Base-by-base conservation (phyloP, 2,797 vertebrate species). In the Xenentodon cancila region DNA sequence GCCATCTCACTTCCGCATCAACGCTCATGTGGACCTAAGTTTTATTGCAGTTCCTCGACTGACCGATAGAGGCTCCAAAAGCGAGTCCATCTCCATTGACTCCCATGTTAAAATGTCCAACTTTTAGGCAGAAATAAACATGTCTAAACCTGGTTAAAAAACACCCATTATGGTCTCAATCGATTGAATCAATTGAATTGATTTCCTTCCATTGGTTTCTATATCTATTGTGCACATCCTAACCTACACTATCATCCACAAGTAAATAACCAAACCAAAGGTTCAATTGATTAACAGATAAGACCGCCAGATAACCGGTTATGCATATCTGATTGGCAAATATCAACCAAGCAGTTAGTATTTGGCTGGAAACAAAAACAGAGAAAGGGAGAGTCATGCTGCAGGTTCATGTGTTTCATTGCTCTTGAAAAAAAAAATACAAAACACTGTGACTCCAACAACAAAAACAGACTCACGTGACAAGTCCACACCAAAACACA, bases 281-380 rank as follows among this genome's bases (percentile, higher is more conserved):
- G 59, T 80, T 74, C 64, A 77, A 76, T 79, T 27, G 40, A 52
- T 70, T 74, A 30, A 30, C 7, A 30, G 30, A 30, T 30, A 30
- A 30, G 30, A 30, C 30, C 30, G 64, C 74, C 68, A 65, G 75
- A 85, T 63, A 64, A 86, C 79, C 73, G 72, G 84, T 84, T 79
- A 68, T 84, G 71, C 71, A 76, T 83, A 87, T 89, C 87, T 88
- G 82, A 86, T 79, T 73, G 76, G 77, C 79, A 42, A 43, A 67
- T 25, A 77, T 84, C 70, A 71, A 53, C 73, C 64, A 18, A 66
- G 61, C 43, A 61, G 78, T 77, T 76, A 67, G 72, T 63, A 63
- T 84, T 80, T 79, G 78, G 67, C 59, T n/a, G 9, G 19, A 82
- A 67, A 82, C 48, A 61, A 46, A 50, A 30, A 69, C 5, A 44